phyloP scores from a whole-genome alignment of 2,888 invertebrate species.

The Vanessa cardui region DNA sequence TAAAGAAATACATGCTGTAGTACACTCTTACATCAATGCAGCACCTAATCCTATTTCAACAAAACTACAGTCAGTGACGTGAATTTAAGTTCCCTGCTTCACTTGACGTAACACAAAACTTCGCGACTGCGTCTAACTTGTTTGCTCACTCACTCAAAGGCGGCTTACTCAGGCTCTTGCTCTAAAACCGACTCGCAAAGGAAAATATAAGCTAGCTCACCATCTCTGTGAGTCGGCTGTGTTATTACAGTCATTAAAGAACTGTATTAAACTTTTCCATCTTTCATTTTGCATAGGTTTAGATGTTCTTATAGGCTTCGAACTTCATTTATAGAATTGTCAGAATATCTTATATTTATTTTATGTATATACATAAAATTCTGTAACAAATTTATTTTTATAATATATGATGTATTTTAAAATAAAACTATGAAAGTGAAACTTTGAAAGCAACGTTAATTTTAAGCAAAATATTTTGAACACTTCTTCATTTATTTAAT shows the following conservation, averaged over 20 bases:
- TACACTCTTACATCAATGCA: neutral
- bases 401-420: no score
- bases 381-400: no score
- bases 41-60: conserved; percentile 22
- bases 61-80: conserved; percentile 20
- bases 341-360: no score
- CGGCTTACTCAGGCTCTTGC: conserved; percentile 23
- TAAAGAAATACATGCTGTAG: neutral
- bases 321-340: neutral
- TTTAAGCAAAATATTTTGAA: no score
- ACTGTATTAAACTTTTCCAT: neutral
- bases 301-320: neutral
- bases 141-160: conserved; percentile 36
- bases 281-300: neutral
- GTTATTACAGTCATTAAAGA: conserved; percentile 6
- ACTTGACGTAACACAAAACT: conserved; percentile 32
- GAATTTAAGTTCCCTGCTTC: conserved; percentile 33
- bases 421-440: no score
- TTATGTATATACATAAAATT: no score
- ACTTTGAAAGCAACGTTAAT: no score
- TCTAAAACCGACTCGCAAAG: conserved; percentile 29
- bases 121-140: conserved; percentile 33
- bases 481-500: no score
- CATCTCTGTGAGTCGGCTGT: conserved; percentile 25
- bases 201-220: conserved; percentile 26